A percentile compares a stretch with the other conserved stretches of the same genome.
Conservation (phyloP, 2,797 vertebrate species). For the Xenentodon cancila region DNA sequence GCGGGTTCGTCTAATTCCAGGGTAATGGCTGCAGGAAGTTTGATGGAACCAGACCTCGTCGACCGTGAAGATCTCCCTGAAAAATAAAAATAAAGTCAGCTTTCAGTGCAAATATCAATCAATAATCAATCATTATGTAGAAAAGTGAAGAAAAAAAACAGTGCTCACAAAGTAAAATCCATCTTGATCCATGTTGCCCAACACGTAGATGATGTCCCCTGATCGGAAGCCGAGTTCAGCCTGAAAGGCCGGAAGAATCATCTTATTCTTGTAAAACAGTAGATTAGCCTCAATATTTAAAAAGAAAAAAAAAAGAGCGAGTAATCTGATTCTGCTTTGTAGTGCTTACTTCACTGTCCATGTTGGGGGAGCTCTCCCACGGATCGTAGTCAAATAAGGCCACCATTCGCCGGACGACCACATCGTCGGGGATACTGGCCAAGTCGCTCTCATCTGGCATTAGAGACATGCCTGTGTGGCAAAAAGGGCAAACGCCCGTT, state of each 20-base stretch:
- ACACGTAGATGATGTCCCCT: constrained; percentile 93
- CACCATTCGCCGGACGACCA: constrained; percentile 84
- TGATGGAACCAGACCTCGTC: constrained; percentile 91
- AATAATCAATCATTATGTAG: background rate
- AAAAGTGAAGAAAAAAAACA: background rate
- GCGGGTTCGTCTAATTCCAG: constrained; percentile 65
- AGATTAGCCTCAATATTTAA: background rate
- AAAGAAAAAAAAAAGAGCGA: background rate
- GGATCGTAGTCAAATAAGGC: constrained; percentile 95
- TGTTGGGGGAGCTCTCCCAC: constrained; percentile 91
- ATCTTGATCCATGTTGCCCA: constrained; percentile 92
- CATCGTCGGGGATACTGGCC: constrained; percentile 55
- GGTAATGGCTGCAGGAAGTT: constrained; percentile 88
- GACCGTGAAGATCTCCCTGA: constrained; percentile 91
- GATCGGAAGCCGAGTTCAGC: constrained; percentile 90
- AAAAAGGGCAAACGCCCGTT: background rate
- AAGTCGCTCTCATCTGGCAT: constrained; percentile 56
- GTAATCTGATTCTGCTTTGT: background rate
- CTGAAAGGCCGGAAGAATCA: constrained; percentile 63
- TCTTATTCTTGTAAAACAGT: background rate
- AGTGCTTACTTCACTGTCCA: constrained; percentile 88
- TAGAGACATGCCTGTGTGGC: constrained; percentile 43
- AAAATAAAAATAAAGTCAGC: constrained; percentile 32
- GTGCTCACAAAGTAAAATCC: constrained; percentile 94
- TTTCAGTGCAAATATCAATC: background rate